Conservation (phyloP, 2,888 invertebrate species). For the Erebia aethiops region DNA sequence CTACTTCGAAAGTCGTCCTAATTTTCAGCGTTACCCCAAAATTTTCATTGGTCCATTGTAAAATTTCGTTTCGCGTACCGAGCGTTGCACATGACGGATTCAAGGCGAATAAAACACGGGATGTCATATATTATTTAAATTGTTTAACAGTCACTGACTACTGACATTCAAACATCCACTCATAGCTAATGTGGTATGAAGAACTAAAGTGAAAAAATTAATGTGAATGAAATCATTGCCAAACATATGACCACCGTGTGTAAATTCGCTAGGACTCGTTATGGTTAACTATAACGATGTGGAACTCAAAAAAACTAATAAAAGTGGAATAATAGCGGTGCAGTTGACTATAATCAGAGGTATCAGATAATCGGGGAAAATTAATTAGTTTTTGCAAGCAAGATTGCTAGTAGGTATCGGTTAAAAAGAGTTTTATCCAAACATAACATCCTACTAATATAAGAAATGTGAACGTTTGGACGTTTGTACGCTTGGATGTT, state of each 20-base stretch:
- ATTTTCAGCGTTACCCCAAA: constrained; percentile 60
- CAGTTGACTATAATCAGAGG: constrained; percentile 23
- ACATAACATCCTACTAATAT: background rate
- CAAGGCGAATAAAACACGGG: constrained; percentile 84
- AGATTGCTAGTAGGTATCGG: constrained; percentile 17
- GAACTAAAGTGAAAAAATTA: constrained; percentile 76
- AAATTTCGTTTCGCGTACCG: constrained; percentile 60
- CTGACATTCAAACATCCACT: constrained; percentile 79
- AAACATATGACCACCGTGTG: constrained; percentile 83
- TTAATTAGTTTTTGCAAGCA: constrained; percentile 32
- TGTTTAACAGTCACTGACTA: constrained; percentile 77
- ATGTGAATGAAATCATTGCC: constrained; percentile 73
- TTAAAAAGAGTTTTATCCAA: constrained; percentile 6
- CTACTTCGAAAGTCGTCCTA: constrained; percentile 84
- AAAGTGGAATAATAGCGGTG: constrained; percentile 48
- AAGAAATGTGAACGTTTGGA: background rate
- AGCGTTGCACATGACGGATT: constrained; percentile 84
- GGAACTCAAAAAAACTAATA: constrained; percentile 48
- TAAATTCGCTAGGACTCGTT: constrained; percentile 80
- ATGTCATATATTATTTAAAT: constrained; percentile 82
- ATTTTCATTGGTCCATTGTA: constrained; percentile 52
- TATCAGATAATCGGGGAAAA: background rate
- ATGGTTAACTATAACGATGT: constrained; percentile 55
- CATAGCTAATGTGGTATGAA: constrained; percentile 72
- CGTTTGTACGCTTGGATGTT: too few species aligned